phyloP scores from a whole-genome alignment of 2,113 vertebrate species.

The Marmota monax region DNA sequence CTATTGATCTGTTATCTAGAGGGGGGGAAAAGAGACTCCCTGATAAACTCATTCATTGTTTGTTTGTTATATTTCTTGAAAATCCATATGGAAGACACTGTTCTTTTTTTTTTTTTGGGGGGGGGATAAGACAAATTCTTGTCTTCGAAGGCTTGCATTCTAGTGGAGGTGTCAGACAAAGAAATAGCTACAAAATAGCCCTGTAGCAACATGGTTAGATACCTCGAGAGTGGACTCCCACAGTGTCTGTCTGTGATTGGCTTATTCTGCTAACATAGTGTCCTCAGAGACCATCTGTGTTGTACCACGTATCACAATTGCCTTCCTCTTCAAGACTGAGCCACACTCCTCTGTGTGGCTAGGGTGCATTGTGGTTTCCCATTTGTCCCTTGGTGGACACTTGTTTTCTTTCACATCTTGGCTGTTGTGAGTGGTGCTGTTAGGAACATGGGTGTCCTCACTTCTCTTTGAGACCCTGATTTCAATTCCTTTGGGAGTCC shows the following conservation, averaged over 20 bases:
- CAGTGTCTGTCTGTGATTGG: not conserved
- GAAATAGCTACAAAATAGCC: fast-evolving
- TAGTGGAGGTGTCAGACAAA: not conserved
- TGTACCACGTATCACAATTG: no score
- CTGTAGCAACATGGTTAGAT: not conserved
- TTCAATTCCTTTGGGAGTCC: not conserved
- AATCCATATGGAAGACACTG: not conserved
- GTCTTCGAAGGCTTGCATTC: not conserved
- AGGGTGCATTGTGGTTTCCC: not conserved
- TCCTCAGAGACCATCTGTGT: not conserved
- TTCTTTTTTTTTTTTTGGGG: not conserved
- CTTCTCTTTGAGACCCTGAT: not conserved
- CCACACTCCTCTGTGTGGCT: not conserved
- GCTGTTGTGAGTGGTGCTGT: not conserved
- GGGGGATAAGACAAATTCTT: not conserved
- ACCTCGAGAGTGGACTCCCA: not conserved
- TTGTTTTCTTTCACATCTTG: not conserved
- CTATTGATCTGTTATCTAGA: conserved; percentile 34
- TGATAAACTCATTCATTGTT: conserved; percentile 7
- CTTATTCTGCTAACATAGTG: not conserved
- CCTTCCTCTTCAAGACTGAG: not conserved
- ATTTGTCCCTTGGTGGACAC: not conserved
- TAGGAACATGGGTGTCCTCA: not conserved
- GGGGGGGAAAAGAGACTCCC: not conserved
- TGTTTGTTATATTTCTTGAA: not conserved